Conservation (phyloP, 35 echinoderm and acorn worm genomes). For the Holothuria glaberrima region DNA sequence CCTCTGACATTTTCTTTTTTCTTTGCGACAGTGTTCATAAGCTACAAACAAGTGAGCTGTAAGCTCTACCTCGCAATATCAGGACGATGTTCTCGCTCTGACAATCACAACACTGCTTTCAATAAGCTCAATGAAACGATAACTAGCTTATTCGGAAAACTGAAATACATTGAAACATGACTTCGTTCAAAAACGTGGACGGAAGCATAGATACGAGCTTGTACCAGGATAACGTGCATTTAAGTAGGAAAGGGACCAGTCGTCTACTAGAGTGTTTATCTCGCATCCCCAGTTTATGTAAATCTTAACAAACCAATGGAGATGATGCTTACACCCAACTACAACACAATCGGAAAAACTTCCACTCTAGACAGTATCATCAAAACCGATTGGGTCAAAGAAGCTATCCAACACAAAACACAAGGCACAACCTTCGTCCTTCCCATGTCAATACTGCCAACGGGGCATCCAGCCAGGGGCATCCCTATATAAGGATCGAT, state of each 20-base stretch:
- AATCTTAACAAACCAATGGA: background rate
- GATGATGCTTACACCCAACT: background rate
- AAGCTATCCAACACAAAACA: background rate
- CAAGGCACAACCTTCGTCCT: background rate
- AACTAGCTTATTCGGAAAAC: background rate
- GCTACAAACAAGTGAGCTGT: no score
- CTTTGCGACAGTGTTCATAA: no score
- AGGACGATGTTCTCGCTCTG: no score
- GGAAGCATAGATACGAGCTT: background rate
- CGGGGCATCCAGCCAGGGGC: background rate
- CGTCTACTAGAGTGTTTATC: background rate
- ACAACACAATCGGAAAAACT: background rate
- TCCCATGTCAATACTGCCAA: background rate
- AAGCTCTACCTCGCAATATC: no score
- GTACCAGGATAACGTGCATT: background rate
- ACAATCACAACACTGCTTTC: background rate
- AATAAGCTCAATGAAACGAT: background rate
- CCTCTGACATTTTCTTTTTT: no score
- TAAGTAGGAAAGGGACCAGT: background rate
- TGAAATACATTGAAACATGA: background rate
- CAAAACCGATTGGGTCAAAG: slow-evolving; percentile 2
- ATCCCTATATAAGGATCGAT: no score
- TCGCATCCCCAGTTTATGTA: background rate
- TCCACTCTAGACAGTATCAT: slow-evolving; percentile 1
- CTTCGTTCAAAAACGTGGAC: background rate